Evolutionary conservation across 2,797 vertebrate species (phyloP).

Genomic region (Microtus agrestis): DNA sequence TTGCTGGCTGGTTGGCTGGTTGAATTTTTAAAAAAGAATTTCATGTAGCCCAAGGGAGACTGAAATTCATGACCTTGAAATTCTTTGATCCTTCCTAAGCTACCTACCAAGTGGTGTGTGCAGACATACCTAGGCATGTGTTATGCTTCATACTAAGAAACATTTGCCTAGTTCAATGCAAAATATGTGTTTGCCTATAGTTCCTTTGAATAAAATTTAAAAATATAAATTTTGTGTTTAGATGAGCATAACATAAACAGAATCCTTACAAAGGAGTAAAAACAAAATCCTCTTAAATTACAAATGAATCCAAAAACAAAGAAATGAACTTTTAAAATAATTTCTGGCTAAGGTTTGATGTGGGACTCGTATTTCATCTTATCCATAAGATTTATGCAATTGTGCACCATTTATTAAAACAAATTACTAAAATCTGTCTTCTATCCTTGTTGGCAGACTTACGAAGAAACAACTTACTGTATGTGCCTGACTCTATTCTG

Average conservation of each 20-base stretch:
- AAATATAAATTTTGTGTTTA: not conserved
- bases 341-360: not conserved
- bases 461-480: not conserved
- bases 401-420: not conserved
- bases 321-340: slow-evolving; percentile 25
- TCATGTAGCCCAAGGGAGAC: not conserved
- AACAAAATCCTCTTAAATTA: not conserved
- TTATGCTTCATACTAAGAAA: slow-evolving; percentile 12
- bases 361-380: not conserved
- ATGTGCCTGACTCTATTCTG: not conserved
- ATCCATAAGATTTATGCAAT: not conserved
- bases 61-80: not conserved
- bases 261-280: not conserved
- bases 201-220: slow-evolving; percentile 2
- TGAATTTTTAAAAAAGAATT: not conserved
- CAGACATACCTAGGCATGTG: not conserved
- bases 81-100: not conserved
- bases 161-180: not conserved
- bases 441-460: not conserved
- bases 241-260: not conserved
- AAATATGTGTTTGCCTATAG: not conserved
- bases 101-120: not conserved
- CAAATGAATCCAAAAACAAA: not conserved
- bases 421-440: slow-evolving; percentile 13
- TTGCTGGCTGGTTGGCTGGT: not conserved